Conservation (phyloP, 2,113 vertebrate genomes). For the Chaetorhynchus papuensis region DNA sequence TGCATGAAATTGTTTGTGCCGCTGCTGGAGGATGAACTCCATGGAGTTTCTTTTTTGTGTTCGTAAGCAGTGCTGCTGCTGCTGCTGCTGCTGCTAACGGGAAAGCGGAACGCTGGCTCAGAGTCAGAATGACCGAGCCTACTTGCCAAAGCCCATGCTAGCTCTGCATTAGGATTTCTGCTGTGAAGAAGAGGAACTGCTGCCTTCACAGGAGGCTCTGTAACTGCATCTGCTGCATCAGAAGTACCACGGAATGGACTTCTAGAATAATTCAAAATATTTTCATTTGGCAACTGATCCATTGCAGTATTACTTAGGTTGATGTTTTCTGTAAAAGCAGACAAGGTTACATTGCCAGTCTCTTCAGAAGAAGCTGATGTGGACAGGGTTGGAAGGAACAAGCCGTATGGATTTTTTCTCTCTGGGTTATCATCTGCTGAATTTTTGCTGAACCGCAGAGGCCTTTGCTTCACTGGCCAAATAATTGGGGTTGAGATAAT, state of each 20-base stretch:
- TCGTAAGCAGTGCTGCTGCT: not conserved
- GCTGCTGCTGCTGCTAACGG: not conserved
- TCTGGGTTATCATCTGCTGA: conserved; percentile 52
- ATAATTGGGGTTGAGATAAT: conserved; percentile 83
- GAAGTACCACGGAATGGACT: conserved; percentile 25
- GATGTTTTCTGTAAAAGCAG: conserved; percentile 49
- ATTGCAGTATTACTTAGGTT: not conserved
- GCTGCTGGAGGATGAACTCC: not conserved
- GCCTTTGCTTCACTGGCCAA: conserved; percentile 78
- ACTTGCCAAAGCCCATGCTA: conserved; percentile 27
- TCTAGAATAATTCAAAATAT: conserved; percentile 24
- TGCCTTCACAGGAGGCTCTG: conserved; percentile 16
- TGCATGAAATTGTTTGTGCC: not conserved
- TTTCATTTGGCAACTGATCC: conserved; percentile 25
- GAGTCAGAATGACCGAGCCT: conserved; percentile 45
- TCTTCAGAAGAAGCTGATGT: conserved; percentile 46
- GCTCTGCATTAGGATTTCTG: conserved; percentile 37
- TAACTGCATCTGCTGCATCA: conserved; percentile 35
- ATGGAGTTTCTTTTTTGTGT: conserved; percentile 42
- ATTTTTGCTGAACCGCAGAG: conserved; percentile 39
- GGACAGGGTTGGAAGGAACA: conserved; percentile 22
- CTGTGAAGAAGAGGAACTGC: not conserved
- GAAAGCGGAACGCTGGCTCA: conserved; percentile 21
- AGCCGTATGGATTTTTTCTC: conserved; percentile 3
- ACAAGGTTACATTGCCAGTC: not conserved